phyloP scores from a whole-genome alignment of 2,797 vertebrate species.

The Fistularia commersonii region DNA sequence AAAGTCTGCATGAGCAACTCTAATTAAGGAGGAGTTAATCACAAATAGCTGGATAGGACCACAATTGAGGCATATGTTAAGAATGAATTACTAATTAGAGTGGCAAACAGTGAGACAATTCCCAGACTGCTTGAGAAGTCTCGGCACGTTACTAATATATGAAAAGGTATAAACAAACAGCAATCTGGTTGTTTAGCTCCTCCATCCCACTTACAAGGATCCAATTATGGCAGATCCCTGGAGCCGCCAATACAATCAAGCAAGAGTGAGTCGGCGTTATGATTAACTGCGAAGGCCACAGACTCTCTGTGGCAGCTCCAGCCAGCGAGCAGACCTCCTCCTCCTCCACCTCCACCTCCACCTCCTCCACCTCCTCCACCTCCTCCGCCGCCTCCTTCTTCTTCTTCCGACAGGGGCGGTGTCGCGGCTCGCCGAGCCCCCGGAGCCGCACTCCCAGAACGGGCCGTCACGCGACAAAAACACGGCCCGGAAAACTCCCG shows the following conservation, averaged over 20 bases:
- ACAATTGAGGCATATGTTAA: slow-evolving; percentile 85
- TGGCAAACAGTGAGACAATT: slow-evolving; percentile 74
- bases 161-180: slow-evolving; percentile 88
- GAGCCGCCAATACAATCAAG: slow-evolving; percentile 82
- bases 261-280: slow-evolving; percentile 77
- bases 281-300: slow-evolving; percentile 81
- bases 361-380: too few relatives aligned
- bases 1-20: slow-evolving; percentile 73
- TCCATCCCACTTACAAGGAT: slow-evolving; percentile 86
- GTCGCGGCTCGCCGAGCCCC: slow-evolving; percentile 61
- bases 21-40: slow-evolving; percentile 85
- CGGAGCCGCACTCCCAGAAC: slow-evolving; percentile 48
- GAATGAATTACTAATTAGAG: slow-evolving; percentile 86
- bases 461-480: slow-evolving; percentile 39
- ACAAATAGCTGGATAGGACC: slow-evolving; percentile 81
- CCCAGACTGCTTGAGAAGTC: slow-evolving; percentile 82
- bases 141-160: slow-evolving; percentile 84
- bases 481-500: slow-evolving; percentile 31
- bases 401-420: slow-evolving; percentile 61
- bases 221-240: slow-evolving; percentile 86
- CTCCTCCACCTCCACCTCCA: too few relatives aligned
- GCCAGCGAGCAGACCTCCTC: slow-evolving; percentile 64
- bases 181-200: slow-evolving; percentile 87
- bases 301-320: slow-evolving; percentile 68
- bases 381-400: too few relatives aligned